Evolutionary conservation across 2,113 vertebrate genomes (phyloP), one percentile per base, ranked within the genome.

Genomic region (Strix uralensis): DNA sequence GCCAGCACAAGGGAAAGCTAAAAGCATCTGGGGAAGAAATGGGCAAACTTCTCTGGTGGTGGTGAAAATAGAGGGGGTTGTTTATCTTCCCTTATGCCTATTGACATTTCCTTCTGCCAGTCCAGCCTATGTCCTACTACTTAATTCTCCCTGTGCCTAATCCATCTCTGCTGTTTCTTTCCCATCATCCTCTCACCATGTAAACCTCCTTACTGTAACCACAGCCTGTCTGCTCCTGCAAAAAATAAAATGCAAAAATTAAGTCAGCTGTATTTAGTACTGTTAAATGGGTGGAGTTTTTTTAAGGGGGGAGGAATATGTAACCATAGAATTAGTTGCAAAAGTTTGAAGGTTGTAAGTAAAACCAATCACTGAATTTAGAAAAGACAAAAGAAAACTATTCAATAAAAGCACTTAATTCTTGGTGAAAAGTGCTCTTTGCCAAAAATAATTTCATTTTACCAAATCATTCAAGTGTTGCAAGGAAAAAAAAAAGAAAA

Each of bases 391-490:
- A 86, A 92, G 69, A 13, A 77, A 93, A 62, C 1, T 3, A 16
- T 47, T 92, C 29, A 75, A 73, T 67, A 69, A 72, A 94, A 83
- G 47, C 62, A 66, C 90, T 84, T 73, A 55, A 27, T 63, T 80
- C 40, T 77, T 83, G 44, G 63, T 83, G 86, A 77, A 86, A 83
- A 88, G 72, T 81, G 38, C 23, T 81, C 58, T 83, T 88, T 92
- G 92, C 86, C 86, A 89, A 95, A 94, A 94, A 72, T 47, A 91
- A 86, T n/a, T 81, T 73, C 2, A 54, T 44, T 86, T 81, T 86
- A 55, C 73, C 83, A 65, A 95, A 71, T 88, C 66, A 34, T 49
- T 72, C 49, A 40, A 80, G 36, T 65, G 44, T 77, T 65, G 18
- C 15, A 47, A 74, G 15, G 19, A 5, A 10, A 59, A 57, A 27